These are phyloP conservation scores for Serripes groenlandicus DNA, from an alignment of 2,888 invertebrate species.

Conservation along the genomic window DNA sequence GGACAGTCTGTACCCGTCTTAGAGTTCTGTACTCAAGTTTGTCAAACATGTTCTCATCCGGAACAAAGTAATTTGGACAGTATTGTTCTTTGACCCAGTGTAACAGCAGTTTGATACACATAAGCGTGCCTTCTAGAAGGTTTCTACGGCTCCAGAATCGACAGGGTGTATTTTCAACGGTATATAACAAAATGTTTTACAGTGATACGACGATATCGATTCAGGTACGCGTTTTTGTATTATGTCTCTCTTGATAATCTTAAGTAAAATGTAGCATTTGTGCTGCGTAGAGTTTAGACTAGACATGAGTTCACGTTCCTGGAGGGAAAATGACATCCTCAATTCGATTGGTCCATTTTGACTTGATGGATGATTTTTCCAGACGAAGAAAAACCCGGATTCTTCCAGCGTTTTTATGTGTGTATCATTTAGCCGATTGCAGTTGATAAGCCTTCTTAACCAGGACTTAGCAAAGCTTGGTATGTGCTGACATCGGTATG, in stretches of 20 bases:
- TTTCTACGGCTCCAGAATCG: slow-evolving; percentile 8
- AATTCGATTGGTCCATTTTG: slow-evolving; percentile 14
- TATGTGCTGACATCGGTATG: background rate
- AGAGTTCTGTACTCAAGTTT: too few species aligned
- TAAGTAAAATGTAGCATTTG: slow-evolving; percentile 44
- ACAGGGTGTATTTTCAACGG: background rate
- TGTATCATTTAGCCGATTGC: background rate
- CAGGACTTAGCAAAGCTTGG: background rate
- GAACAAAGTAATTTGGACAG: too few species aligned
- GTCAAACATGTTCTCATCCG: too few species aligned
- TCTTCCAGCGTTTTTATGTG: background rate
- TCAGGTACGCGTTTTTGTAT: slow-evolving; percentile 4
- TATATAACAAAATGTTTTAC: slow-evolving; percentile 22
- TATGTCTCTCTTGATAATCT: slow-evolving; percentile 26
- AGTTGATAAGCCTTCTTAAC: background rate
- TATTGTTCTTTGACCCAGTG: too few species aligned
- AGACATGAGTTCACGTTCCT: slow-evolving; percentile 36
- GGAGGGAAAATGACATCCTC: slow-evolving; percentile 35
- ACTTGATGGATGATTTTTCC: slow-evolving; percentile 14
- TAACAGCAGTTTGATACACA: too few species aligned
- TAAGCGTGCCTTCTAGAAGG: too few species aligned
- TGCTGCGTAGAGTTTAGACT: slow-evolving; percentile 27
- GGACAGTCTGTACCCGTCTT: too few species aligned
- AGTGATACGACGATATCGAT: slow-evolving; percentile 24
- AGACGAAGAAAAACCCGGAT: slow-evolving; percentile 15